Conservation (phyloP, 2,113 vertebrate species). For the Trachemys scripta region DNA sequence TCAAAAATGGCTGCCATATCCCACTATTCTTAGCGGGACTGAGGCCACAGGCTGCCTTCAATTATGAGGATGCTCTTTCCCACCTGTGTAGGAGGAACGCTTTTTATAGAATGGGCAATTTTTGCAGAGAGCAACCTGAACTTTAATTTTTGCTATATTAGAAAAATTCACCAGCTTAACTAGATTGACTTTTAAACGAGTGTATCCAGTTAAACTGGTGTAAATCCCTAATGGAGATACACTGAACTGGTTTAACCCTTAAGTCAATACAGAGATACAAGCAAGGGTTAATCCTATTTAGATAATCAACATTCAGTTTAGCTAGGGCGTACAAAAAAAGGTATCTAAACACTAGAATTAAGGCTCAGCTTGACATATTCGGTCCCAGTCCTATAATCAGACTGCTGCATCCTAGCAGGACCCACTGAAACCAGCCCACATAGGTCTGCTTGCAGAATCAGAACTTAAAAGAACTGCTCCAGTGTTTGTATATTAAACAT, state of each 20-base stretch:
- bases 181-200: too few relatives aligned
- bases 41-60: too few relatives aligned
- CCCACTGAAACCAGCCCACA: not conserved
- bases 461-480: not conserved
- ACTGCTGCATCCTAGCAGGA: not conserved
- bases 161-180: too few relatives aligned
- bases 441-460: not conserved
- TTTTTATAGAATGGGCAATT: too few relatives aligned
- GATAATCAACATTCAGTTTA: not conserved
- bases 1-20: too few relatives aligned
- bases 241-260: not conserved
- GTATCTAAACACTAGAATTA: not conserved
- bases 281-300: not conserved
- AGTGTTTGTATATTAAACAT: not conserved
- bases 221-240: not conserved
- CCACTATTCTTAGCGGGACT: too few relatives aligned
- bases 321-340: not conserved
- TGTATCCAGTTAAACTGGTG: not conserved
- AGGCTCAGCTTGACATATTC: not conserved
- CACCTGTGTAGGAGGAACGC: too few relatives aligned
- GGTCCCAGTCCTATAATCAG: not conserved
- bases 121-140: too few relatives aligned
- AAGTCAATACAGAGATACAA: not conserved
- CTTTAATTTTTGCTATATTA: too few relatives aligned
- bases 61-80: too few relatives aligned